These are phyloP conservation scores for Sphaerodactylus townsendi DNA, from an alignment of 2,113 vertebrate species.

Conservation along the genomic window DNA sequence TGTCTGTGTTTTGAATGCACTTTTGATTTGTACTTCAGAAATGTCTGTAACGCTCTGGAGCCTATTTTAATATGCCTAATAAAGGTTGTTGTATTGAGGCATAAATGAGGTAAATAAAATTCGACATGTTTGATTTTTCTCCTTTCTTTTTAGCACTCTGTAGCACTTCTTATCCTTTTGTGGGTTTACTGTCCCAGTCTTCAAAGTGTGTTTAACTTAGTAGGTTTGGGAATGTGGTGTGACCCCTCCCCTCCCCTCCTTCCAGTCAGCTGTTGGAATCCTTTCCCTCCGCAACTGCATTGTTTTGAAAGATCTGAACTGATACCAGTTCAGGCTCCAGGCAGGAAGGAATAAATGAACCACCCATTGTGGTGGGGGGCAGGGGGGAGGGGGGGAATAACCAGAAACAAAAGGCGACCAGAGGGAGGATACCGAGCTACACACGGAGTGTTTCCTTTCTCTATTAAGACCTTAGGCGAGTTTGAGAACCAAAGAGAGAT, in stretches of 20 bases:
- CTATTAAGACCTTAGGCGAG: neutral
- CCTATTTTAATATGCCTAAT: no score
- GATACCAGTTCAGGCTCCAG: neutral
- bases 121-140: neutral
- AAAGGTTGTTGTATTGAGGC: no score
- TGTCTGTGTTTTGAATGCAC: no score
- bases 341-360: neutral
- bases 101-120: neutral
- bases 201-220: no score
- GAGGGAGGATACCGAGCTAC: neutral
- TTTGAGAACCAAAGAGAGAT: neutral
- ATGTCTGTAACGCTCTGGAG: no score
- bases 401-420: neutral
- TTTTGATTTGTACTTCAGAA: no score
- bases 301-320: neutral
- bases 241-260: no score
- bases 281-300: neutral
- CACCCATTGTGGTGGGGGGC: no score
- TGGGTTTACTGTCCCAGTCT: no score
- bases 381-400: neutral
- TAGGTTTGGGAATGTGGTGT: neutral
- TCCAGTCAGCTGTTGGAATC: no score
- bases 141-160: neutral
- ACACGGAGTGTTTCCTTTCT: neutral
- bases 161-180: neutral